phyloP scores from a whole-genome alignment of 2,888 invertebrate genomes.

The Portevinia maculata region DNA sequence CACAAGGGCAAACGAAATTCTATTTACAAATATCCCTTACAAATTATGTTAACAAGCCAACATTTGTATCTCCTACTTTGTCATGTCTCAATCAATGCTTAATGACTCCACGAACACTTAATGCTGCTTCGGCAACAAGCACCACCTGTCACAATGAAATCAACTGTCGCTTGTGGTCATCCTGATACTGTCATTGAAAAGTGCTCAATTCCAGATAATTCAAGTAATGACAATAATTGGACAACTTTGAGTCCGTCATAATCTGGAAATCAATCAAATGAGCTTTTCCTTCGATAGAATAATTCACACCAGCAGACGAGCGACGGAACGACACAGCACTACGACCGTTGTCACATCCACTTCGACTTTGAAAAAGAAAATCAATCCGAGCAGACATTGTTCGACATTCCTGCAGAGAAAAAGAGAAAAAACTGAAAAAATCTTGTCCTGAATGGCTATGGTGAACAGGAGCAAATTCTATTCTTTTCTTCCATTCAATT shows the following conservation, averaged over 20 bases:
- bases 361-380: constrained; percentile 32
- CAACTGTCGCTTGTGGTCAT: constrained; percentile 24
- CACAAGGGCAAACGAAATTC: too few relatives aligned
- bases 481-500: constrained; percentile 48
- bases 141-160: constrained; percentile 27
- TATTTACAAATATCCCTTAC: too few relatives aligned
- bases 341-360: too few relatives aligned
- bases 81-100: constrained; percentile 5
- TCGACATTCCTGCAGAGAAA: constrained; percentile 33
- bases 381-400: constrained; percentile 63
- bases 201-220: constrained; percentile 59
- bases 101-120: background rate
- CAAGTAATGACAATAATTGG: constrained; percentile 66
- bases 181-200: constrained; percentile 32
- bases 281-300: constrained; percentile 59
- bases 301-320: constrained; percentile 61
- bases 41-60: too few relatives aligned
- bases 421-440: constrained; percentile 15
- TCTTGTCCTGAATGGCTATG: constrained; percentile 48
- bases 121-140: constrained; percentile 1
- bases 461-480: constrained; percentile 55
- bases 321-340: background rate
- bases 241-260: constrained; percentile 69
- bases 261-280: constrained; percentile 68
- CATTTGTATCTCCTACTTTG: too few relatives aligned